Conservation (phyloP, 23 tunicate genomes). For the Diplosoma virens region DNA sequence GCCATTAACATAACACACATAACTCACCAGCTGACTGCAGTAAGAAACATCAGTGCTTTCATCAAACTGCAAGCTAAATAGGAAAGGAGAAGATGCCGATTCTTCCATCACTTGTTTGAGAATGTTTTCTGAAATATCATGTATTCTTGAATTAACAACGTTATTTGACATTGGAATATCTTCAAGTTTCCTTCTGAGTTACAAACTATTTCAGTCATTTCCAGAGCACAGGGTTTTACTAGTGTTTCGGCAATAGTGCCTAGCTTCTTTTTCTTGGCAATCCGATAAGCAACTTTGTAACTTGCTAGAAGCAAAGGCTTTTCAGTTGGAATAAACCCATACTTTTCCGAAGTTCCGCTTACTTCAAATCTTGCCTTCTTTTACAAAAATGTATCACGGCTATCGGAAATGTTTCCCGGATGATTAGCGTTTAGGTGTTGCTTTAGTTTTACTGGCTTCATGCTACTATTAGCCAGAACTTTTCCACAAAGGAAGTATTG, state of each 20-base stretch:
- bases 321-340: conserved; percentile 37
- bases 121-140: conserved; percentile 31
- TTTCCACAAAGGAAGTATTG: conserved; percentile 34
- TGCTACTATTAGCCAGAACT: conserved; percentile 40
- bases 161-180: conserved; percentile 31
- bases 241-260: conserved; percentile 18
- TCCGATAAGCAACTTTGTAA: conserved; percentile 36
- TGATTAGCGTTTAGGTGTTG: conserved; percentile 27
- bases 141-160: conserved; percentile 27
- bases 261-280: conserved; percentile 33
- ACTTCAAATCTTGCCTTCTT: conserved; percentile 22
- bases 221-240: conserved; percentile 31
- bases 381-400: conserved; percentile 8
- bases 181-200: conserved; percentile 9
- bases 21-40: conserved; percentile 22
- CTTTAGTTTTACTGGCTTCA: conserved; percentile 25
- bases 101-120: conserved; percentile 45
- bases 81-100: conserved; percentile 3
- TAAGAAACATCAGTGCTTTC: conserved; percentile 39
- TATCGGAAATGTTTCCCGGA: conserved; percentile 7
- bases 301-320: conserved; percentile 33
- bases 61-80: conserved; percentile 46
- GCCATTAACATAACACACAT: conserved; percentile 47
- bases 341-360: conserved; percentile 5
- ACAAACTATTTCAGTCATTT: conserved; percentile 33